phyloP scores from a whole-genome alignment of 2,113 vertebrate species.

The Ctenodactylus gundi region DNA sequence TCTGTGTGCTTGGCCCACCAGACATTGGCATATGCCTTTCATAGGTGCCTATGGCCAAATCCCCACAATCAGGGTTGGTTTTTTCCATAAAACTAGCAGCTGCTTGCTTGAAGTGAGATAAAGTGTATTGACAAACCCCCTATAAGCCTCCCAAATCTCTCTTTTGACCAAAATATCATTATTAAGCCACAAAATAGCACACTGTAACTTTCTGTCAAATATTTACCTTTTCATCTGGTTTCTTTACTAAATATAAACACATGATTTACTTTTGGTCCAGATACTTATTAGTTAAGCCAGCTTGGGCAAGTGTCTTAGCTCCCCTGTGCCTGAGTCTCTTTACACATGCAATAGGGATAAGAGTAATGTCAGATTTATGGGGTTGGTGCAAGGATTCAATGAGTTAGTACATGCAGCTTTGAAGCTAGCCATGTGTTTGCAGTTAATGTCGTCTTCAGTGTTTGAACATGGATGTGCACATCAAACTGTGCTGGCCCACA shows the following conservation, averaged over 20 bases:
- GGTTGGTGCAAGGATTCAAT: not conserved
- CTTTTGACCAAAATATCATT: constrained; percentile 40
- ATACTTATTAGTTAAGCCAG: not conserved
- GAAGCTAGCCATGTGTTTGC: not conserved
- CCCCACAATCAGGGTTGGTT: not conserved
- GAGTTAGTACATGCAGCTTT: not conserved
- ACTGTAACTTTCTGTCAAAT: constrained; percentile 42
- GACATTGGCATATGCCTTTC: not conserved
- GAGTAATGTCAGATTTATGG: not conserved
- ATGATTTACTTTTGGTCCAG: constrained; percentile 14
- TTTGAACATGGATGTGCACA: not conserved
- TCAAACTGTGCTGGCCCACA: not conserved
- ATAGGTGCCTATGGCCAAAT: constrained; percentile 9
- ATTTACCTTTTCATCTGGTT: constrained; percentile 15
- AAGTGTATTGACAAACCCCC: not conserved
- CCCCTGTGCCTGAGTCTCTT: not conserved
- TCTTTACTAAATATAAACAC: not conserved
- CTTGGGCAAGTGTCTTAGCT: not conserved
- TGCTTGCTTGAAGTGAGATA: constrained; percentile 15
- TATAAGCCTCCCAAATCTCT: constrained; percentile 10
- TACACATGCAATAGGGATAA: not conserved
- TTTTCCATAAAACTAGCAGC: constrained; percentile 39
- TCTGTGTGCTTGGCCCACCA: not conserved
- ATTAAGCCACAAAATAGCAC: constrained; percentile 14
- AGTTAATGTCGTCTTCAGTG: not conserved